These are phyloP conservation scores for Oryzias sinensis DNA, from an alignment of 2,797 vertebrate genomes.

Conservation along the genomic window DNA sequence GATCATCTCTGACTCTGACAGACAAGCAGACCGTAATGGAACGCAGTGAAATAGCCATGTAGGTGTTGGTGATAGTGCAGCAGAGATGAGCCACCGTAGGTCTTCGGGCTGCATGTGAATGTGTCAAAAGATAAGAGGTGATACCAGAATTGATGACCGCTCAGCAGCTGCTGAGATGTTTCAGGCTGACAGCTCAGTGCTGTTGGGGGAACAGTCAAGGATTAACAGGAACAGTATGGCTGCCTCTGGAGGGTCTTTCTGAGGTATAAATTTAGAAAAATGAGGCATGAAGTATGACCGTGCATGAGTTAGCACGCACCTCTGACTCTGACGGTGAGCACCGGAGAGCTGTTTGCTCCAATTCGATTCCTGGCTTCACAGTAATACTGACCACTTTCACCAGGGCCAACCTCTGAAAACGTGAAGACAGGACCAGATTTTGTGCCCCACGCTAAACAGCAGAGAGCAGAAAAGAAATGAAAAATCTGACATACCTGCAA, in stretches of 20 bases:
- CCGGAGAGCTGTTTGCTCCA: constrained; percentile 76
- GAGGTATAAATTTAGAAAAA: neutral
- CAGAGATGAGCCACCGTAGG: constrained; percentile 5
- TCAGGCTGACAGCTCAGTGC: neutral
- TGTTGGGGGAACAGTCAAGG: neutral
- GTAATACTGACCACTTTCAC: constrained; percentile 81
- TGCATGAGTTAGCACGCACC: constrained; percentile 47
- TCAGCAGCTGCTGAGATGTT: constrained; percentile 1
- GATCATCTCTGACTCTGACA: constrained; percentile 21
- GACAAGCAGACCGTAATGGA: no score
- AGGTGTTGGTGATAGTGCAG: no score
- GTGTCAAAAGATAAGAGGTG: neutral
- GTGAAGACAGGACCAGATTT: constrained; percentile 76
- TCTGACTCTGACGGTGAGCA: constrained; percentile 79
- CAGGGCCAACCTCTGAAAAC: constrained; percentile 74
- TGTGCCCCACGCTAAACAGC: constrained; percentile 68
- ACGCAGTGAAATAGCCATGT: no score
- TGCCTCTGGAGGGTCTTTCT: neutral
- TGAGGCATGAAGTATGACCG: neutral
- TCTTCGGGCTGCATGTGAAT: constrained; percentile 17
- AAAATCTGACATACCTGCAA: neutral
- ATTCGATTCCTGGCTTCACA: constrained; percentile 79
- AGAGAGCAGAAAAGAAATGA: constrained; percentile 14
- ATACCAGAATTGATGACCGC: neutral
- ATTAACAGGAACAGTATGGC: neutral